Evolutionary conservation across 2,888 invertebrate genomes (phyloP), one percentile per base, ranked within the genome.

Genomic region (Mesorhabditis belari): DNA sequence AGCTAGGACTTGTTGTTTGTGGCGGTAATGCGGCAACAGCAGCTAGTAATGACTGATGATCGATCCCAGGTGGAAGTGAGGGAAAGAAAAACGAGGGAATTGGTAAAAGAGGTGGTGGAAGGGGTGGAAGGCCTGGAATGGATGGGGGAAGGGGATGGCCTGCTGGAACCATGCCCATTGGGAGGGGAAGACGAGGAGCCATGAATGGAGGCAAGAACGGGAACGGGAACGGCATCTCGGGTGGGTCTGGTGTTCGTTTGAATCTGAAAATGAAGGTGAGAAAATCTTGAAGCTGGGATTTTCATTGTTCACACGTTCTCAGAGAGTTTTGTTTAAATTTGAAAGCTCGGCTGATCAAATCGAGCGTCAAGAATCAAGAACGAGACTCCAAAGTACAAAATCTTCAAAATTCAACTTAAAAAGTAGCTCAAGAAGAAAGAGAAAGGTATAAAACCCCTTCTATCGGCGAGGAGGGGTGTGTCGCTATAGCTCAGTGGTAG

Each of bases 1-100:
- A 35, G 44, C 44, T 35, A 35, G 44, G 44, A 2, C 44, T 35
- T 35, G 44, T 35, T 17, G 12, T 35, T 35, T 25, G 55, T 27
- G 26, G 55, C 35, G 56, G 61, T 5, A 61, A 49, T 44, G 57
- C 55, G 12, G 64, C 64, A 61, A 66, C 64, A 12, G 66, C 66
- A 17, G 66, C 63, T n/a, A 66, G 53, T 2, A 66, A 51, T 25
- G 58, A 61, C 50, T 64, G 65, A 12, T 62, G 67, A 23, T 67
- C 67, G 2, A 64, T 56, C 9, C 55, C 19, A 58, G 56, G 27
- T 29, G 66, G 60, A 61, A 67, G 62, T 57, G 60, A 59, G 53
- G 55, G 51, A 61, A 63, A 19, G 25, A 51, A 28, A 52, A 55
- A 27, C 53, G 60, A 52, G 3, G 56, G 49, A 27, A 24, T 29